Percentiles rank a stretch among this genome's conserved stretches.
These are phyloP conservation scores for Cranoglanis bouderius DNA, from an alignment of 2,113 vertebrate species.

Conservation along the genomic window DNA sequence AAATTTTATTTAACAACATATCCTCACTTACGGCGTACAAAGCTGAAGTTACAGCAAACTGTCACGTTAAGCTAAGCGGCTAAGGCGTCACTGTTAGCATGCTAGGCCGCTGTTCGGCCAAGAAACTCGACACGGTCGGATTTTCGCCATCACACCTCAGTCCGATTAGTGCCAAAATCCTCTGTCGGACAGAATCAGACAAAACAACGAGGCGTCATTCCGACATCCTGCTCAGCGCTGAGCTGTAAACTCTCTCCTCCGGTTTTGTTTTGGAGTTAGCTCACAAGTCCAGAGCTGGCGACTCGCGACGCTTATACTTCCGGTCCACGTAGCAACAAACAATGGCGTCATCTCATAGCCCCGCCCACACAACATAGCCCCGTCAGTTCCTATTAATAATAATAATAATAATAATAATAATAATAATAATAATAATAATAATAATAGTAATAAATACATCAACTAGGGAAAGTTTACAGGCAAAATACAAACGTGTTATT, in stretches of 20 bases:
- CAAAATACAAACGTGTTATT: too few relatives aligned
- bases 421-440: too few relatives aligned
- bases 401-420: neutral
- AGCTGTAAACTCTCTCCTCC: slow-evolving; percentile 21
- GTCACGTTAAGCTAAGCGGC: neutral
- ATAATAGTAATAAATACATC: too few relatives aligned
- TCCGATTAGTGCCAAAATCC: neutral
- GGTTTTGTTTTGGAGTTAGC: slow-evolving; percentile 69
- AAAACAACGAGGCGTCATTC: neutral
- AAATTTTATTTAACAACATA: neutral
- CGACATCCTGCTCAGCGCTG: neutral
- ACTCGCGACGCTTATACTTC: slow-evolving; percentile 64
- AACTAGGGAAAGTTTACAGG: too few relatives aligned
- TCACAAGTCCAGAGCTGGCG: slow-evolving; percentile 48
- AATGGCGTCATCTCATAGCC: slow-evolving; percentile 35
- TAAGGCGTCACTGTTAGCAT: neutral
- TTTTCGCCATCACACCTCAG: neutral
- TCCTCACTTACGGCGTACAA: neutral
- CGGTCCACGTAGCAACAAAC: slow-evolving; percentile 73
- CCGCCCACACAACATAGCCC: neutral
- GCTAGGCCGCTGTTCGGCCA: slow-evolving; percentile 6
- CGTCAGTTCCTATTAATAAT: neutral
- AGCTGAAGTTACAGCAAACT: neutral
- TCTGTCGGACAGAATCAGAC: neutral
- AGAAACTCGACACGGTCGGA: neutral